Percentiles rank a stretch among this genome's conserved stretches.
phyloP scores from a whole-genome alignment of 2,113 vertebrate genomes.

The Labrus mixtus region DNA sequence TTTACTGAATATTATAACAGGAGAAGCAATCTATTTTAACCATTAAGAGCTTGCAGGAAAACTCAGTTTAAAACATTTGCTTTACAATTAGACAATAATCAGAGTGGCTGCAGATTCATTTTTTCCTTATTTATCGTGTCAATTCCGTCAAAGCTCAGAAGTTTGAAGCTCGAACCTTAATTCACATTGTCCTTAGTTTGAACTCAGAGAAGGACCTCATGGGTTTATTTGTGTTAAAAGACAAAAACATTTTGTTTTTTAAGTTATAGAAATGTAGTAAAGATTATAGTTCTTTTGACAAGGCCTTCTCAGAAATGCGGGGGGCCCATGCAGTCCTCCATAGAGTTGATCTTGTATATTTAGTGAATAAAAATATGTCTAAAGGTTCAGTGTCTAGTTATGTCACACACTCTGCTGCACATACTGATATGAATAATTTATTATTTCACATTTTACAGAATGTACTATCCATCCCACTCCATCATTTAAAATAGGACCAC shows the following conservation, averaged over 20 bases:
- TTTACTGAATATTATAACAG: too few relatives aligned
- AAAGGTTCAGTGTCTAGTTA: conserved; percentile 38
- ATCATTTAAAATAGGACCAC: conserved; percentile 68
- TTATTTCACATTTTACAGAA: conserved; percentile 83
- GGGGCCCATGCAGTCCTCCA: not conserved
- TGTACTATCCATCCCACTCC: conserved; percentile 62
- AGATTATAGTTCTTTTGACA: not conserved
- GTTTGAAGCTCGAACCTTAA: too few relatives aligned
- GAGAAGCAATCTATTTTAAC: too few relatives aligned
- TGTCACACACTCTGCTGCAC: conserved; percentile 64
- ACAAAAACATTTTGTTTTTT: too few relatives aligned
- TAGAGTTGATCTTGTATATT: conserved; percentile 3
- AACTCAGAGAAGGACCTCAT: too few relatives aligned
- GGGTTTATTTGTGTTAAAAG: not conserved
- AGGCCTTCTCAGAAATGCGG: not conserved
- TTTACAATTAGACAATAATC: too few relatives aligned
- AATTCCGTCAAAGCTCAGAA: too few relatives aligned
- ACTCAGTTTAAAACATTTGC: too few relatives aligned
- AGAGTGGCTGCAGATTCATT: too few relatives aligned
- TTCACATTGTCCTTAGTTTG: too few relatives aligned
- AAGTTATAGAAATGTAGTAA: not conserved
- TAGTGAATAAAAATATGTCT: conserved; percentile 53
- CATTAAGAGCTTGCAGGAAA: too few relatives aligned
- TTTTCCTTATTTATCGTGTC: too few relatives aligned
- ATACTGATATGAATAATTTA: conserved; percentile 85